phyloP scores from a whole-genome alignment of 2,113 vertebrate genomes.

The Tragelaphus buxtoni region DNA sequence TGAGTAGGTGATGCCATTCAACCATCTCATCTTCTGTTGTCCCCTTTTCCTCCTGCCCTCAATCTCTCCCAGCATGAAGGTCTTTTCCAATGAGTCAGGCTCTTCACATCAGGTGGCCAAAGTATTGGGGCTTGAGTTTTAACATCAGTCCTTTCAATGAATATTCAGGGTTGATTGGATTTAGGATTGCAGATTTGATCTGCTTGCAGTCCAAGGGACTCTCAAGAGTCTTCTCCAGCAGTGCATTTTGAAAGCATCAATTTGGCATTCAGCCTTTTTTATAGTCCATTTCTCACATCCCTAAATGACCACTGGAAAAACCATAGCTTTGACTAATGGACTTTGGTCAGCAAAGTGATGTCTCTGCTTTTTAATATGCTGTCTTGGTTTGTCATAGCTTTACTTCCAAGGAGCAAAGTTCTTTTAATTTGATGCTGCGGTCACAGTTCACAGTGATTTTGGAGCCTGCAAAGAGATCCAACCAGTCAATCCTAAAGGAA shows the following conservation, averaged over 20 bases:
- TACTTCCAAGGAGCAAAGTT: neutral
- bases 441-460: neutral
- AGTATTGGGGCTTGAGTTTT: neutral
- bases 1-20: neutral
- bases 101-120: rapidly evolving
- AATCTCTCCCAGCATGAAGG: neutral
- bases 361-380: neutral
- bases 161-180: neutral
- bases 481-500: neutral
- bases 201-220: neutral
- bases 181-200: neutral
- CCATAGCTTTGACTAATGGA: neutral
- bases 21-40: neutral
- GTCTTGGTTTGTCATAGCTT: neutral
- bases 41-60: neutral
- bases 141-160: neutral
- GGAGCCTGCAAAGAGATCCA: neutral
- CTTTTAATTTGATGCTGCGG: neutral
- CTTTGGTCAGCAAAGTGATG: neutral
- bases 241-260: neutral
- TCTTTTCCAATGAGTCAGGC: neutral
- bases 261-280: neutral
- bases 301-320: neutral
- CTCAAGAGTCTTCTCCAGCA: neutral
- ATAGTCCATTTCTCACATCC: neutral